A percentile compares a stretch with the other conserved stretches of the same genome.
phyloP scores from a whole-genome alignment of 2,888 invertebrate genomes.

The Drosophila dives region DNA sequence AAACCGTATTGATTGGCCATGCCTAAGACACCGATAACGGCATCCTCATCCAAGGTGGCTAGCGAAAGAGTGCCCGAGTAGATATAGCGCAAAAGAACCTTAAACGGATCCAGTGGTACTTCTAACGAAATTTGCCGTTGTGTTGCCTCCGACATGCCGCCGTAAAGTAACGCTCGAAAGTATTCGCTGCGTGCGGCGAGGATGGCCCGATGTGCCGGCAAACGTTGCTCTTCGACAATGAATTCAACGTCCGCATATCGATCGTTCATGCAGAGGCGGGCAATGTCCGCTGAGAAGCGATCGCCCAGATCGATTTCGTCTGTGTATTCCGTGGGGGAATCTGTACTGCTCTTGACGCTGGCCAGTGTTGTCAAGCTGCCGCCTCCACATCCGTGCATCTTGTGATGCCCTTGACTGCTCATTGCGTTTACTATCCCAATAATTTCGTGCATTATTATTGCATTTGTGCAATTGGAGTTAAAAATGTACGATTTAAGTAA shows the following conservation, averaged over 20 bases:
- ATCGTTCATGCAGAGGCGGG: conserved; percentile 92
- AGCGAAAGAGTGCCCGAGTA: conserved; percentile 94
- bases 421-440: conserved; percentile 54
- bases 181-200: conserved; percentile 98
- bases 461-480: neutral
- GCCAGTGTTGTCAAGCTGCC: conserved; percentile 35
- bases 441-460: neutral
- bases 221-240: conserved; percentile 90
- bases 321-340: conserved; percentile 79
- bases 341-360: conserved; percentile 81
- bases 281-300: conserved; percentile 94
- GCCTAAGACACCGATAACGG: conserved; percentile 90
- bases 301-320: conserved; percentile 88
- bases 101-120: conserved; percentile 93
- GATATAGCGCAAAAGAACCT: conserved; percentile 96
- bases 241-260: conserved; percentile 96
- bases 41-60: conserved; percentile 88
- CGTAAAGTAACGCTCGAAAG: conserved; percentile 93
- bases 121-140: conserved; percentile 93
- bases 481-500: neutral
- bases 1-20: conserved; percentile 98
- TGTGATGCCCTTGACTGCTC: conserved; percentile 85
- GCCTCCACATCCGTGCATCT: conserved; percentile 86
- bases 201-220: conserved; percentile 88
- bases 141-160: conserved; percentile 91